Evolutionary conservation across 2,113 vertebrate genomes (phyloP).

Genomic region (Eptesicus fuscus): DNA sequence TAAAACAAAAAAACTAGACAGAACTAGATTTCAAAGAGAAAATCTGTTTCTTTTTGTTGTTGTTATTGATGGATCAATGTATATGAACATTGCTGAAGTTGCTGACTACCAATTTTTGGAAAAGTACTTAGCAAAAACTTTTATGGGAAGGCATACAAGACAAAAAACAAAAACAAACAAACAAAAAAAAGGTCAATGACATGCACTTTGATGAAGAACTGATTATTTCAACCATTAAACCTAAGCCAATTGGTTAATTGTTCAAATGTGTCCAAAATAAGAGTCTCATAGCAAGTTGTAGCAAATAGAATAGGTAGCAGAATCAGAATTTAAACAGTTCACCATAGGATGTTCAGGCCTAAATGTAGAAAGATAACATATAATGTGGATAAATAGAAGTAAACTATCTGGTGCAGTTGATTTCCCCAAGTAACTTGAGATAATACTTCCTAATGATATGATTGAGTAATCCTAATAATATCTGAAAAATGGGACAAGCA

Average conservation of each 20-base stretch:
- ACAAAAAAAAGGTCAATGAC: background rate
- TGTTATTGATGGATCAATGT: background rate
- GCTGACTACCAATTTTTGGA: background rate
- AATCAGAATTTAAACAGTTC: background rate
- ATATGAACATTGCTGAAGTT: background rate
- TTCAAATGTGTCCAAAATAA: background rate
- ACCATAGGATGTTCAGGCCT: background rate
- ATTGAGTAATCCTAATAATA: background rate
- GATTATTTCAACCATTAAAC: background rate
- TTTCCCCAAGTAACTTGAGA: background rate
- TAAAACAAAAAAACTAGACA: background rate
- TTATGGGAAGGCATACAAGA: background rate
- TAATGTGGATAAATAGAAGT: background rate
- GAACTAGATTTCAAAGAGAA: background rate
- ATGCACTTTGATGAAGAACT: background rate
- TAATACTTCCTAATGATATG: background rate
- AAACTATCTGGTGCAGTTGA: background rate
- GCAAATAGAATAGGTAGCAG: background rate
- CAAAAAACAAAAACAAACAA: background rate
- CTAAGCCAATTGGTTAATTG: background rate
- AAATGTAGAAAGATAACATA: constrained; percentile 4
- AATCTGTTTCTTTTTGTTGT: background rate
- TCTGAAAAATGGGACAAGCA: background rate
- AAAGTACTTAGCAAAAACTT: background rate
- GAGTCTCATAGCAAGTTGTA: background rate